A percentile compares a stretch with the other conserved stretches of the same genome.
These are phyloP conservation scores for Brassicogethes aeneus DNA, from an alignment of 2,888 invertebrate species.

Conservation along the genomic window DNA sequence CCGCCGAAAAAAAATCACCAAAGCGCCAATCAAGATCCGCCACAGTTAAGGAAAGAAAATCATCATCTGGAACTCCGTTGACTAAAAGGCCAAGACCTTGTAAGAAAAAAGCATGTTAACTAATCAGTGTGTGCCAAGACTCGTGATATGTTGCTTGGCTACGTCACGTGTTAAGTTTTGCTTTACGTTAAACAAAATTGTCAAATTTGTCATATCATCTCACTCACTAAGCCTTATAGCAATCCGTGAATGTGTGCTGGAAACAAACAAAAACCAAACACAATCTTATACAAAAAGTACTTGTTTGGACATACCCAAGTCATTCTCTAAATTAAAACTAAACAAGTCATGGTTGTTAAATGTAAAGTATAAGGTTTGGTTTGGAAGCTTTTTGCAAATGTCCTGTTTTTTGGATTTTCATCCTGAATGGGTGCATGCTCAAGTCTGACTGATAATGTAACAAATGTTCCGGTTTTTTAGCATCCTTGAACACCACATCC, in stretches of 20 bases:
- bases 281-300: no score
- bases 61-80: constrained; percentile 50
- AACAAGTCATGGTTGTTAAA: no score
- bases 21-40: constrained; percentile 67
- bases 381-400: no score
- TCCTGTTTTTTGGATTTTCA: neutral
- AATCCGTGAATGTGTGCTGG: constrained; percentile 23
- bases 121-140: constrained; percentile 40
- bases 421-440: constrained; percentile 18
- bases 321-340: no score
- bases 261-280: constrained; percentile 4
- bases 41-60: constrained; percentile 55
- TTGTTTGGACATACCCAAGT: no score
- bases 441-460: constrained; percentile 24
- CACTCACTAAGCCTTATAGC: constrained; percentile 17
- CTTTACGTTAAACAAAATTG: constrained; percentile 18
- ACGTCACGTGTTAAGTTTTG: constrained; percentile 17
- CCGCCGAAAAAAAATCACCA: constrained; percentile 61
- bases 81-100: constrained; percentile 59
- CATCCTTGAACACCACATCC: constrained; percentile 67
- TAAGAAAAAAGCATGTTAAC: constrained; percentile 43
- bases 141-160: constrained; percentile 33
- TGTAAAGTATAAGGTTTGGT: no score
- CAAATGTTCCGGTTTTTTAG: constrained; percentile 50
- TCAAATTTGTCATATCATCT: constrained; percentile 12